Base-by-base conservation (phyloP, 1,140 invertebrate genomes). In the Lucilia sericata region DNA sequence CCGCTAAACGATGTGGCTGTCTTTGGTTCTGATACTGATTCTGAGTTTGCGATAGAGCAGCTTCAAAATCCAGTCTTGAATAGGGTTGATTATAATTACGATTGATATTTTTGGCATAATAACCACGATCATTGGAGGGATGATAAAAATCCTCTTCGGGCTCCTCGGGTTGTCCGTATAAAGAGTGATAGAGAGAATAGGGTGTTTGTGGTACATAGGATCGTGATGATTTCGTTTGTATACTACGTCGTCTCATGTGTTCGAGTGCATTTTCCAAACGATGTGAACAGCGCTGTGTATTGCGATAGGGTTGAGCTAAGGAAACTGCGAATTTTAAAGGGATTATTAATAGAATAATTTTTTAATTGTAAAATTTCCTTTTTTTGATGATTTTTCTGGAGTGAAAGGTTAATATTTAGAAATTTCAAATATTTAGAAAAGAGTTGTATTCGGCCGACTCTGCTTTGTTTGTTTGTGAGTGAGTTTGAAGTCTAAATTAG, bases 131-230 rank as follows among this genome's bases (percentile, higher is more conserved):
- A 82, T 25, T 74, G 9, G 34, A 87, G 21, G 84, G 86, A 85
- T 86, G 86, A 49, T 90, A 90, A 80, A 88, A 89, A 82, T 89
- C 88, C n/a, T 90, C 89, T 80, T 89, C 88, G 2, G 86, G 84
- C 3, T 87, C 87, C 21, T 86, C 87, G n/a, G 47, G 36, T 74
- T 89, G 86, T 0, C 89, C 89, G 9, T 91, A 91, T 51, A 94
- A 88, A n/a, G 91, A 91, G 84, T 94, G 92, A 84, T 94, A 93
- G 8, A 94, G 85, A 7, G 93, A 92, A 86, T 94, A 94, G 0
- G 93, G 93, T 36, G 92, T 91, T 74, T 87, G 85, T 5, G 93
- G 93, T 8, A 91, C 89, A 9, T 89, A 85, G n/a, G 89, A 89
- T 8, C 89, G 83, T 3, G 88, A 86, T 9, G 86, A 85, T 60